Conservation (phyloP, 2,797 vertebrate genomes). For the Spatula clypeata region DNA sequence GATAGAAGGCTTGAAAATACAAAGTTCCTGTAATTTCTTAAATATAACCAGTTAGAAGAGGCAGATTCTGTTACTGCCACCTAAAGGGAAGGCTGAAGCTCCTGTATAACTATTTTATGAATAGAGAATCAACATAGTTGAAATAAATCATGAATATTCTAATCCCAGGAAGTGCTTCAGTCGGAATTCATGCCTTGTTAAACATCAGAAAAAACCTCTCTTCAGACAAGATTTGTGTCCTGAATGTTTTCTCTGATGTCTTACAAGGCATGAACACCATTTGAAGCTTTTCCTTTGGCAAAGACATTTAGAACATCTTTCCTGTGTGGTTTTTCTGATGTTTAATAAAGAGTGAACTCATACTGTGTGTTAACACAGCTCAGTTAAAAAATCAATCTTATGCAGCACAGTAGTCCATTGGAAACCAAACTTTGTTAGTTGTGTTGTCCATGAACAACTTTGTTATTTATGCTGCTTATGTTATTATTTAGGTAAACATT, state of each 20-base stretch:
- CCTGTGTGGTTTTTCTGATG: slow-evolving; percentile 44
- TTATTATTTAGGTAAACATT: not conserved
- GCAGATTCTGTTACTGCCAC: not conserved
- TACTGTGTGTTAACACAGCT: not conserved
- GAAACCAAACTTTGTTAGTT: not conserved
- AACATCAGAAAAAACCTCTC: not conserved
- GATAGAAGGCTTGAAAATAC: not conserved
- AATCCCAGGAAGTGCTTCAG: not conserved
- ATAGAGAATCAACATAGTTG: not conserved
- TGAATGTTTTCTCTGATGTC: not conserved
- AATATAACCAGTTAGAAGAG: not conserved
- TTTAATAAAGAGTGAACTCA: slow-evolving; percentile 7
- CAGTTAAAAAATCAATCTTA: not conserved
- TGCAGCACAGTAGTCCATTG: not conserved
- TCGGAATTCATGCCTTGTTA: slow-evolving; percentile 13
- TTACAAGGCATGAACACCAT: not conserved
- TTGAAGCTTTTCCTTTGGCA: slow-evolving; percentile 43
- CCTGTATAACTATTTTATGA: not conserved
- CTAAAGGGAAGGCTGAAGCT: not conserved
- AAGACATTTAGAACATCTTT: slow-evolving; percentile 12
- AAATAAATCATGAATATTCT: not conserved
- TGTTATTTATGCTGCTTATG: not conserved
- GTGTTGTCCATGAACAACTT: not conserved
- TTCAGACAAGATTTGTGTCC: not conserved
- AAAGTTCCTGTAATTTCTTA: not conserved